Base-by-base conservation (phyloP, 2,888 invertebrate species). In the Brachynemurus nebulosus region DNA sequence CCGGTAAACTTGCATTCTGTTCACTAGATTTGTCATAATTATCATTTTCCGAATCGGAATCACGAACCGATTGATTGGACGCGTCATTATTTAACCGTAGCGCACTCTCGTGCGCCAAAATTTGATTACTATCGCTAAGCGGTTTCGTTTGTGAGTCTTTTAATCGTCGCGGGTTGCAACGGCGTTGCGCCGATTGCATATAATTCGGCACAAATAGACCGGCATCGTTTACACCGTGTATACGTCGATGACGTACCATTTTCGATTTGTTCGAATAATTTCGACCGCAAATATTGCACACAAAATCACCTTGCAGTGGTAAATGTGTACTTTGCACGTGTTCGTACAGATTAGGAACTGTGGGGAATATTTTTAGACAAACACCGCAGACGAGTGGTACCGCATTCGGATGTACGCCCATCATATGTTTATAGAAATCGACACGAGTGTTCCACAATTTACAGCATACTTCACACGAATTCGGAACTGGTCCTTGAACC, bases 341-440 rank as follows among this genome's bases (percentile, higher is more conserved):
- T 11, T 49, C 50, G 34, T 64, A 62, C 11, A 69, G 54, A 44
- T 64, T 61, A 4, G 59, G 45, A 9, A 68, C 64, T 35, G 63
- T 62, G 2, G 64, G 59, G 47, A 67, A 66, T 23, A 69, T 64
- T 54, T 69, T 69, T 4, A 68, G 54, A 44, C 69, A 69, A 21
- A 69, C 66, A 2, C 69, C 68, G 48, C 68, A 69, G 4, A 68
- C 64, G 23, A 66, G 55, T 2, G 68, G 67, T 21, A 69, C 64
- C 17, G 63, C 66, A 38, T 67, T 66, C 3, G 67, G 58, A 48
- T 69, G 69, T 2, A 69, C 68, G 7, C 68, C 68, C 67, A 68
- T 68, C 42, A 68, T 66, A 45, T 69, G 68, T 43, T 68, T 69
- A 63, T 68, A 69, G 50, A 66, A 69, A 51, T 68, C 68, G 4